phyloP scores from a whole-genome alignment of 2,797 vertebrate species.

The Enteromius viviparus region DNA sequence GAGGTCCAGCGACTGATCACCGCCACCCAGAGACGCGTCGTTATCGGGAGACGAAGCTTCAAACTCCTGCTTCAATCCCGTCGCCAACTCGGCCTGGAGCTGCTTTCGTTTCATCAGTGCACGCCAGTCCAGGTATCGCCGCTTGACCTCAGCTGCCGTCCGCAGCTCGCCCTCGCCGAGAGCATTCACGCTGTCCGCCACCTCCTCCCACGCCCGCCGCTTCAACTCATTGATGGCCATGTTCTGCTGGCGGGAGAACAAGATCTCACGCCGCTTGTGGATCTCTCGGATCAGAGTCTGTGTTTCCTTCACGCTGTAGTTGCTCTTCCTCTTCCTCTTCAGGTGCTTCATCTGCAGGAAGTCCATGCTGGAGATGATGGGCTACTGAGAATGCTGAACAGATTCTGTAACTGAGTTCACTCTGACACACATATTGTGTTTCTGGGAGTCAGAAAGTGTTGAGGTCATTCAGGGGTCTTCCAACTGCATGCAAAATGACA shows the following conservation, averaged over 20 bases:
- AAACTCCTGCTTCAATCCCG: constrained; percentile 84
- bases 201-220: constrained; percentile 94
- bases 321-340: constrained; percentile 94
- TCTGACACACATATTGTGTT: background rate
- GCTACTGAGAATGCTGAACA: background rate
- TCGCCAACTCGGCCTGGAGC: constrained; percentile 84
- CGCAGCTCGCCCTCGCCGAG: constrained; percentile 91
- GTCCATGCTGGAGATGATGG: constrained; percentile 69
- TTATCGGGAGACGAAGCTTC: constrained; percentile 86
- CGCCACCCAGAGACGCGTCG: constrained; percentile 83
- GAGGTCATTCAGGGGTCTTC: background rate
- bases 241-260: constrained; percentile 94
- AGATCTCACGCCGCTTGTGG: constrained; percentile 87
- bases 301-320: constrained; percentile 94
- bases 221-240: constrained; percentile 95
- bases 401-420: constrained; percentile 3
- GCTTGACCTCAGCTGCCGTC: constrained; percentile 90
- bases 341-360: constrained; percentile 88
- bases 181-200: constrained; percentile 90
- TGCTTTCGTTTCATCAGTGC: constrained; percentile 91
- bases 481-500: background rate
- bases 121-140: constrained; percentile 90
- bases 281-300: constrained; percentile 93
- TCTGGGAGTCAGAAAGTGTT: background rate
- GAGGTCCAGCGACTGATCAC: constrained; percentile 88